Evolutionary conservation across 64 coral and sea anemone species (phyloP).

Genomic region (Montipora foliosa): DNA sequence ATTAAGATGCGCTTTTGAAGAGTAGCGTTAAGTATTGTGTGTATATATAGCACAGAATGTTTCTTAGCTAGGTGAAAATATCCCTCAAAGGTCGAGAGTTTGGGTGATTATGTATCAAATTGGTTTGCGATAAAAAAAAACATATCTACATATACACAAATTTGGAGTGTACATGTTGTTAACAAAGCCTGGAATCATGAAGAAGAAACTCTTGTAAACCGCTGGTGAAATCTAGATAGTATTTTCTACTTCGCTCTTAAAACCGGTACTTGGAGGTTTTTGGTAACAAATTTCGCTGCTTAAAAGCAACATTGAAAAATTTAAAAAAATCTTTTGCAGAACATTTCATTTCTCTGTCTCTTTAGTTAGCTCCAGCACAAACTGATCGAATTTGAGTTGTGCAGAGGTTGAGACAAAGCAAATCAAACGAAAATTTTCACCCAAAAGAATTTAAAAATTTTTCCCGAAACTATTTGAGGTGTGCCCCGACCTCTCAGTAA

Average conservation of each 20-base stretch:
- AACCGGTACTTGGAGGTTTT: background rate
- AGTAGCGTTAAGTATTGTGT: background rate
- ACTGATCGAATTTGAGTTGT: background rate
- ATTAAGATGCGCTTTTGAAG: conserved; percentile 3
- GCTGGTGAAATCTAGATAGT: background rate
- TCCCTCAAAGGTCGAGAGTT: conserved; percentile 9
- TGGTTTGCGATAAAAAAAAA: background rate
- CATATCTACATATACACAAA: background rate
- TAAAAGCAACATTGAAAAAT: background rate
- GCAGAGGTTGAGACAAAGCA: background rate
- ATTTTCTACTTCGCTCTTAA: conserved; percentile 10
- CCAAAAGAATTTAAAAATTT: background rate
- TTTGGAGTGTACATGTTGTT: background rate
- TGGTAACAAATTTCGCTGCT: background rate
- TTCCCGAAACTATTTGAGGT: conserved; percentile 20
- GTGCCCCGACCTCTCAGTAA: background rate
- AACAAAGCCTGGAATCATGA: background rate
- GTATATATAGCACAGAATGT: background rate
- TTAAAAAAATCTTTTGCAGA: background rate
- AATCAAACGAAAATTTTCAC: background rate
- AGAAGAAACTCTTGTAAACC: background rate
- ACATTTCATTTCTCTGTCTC: too few species aligned
- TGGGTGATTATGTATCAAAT: background rate
- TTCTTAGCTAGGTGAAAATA: background rate
- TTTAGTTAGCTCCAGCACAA: background rate